Base-by-base conservation (phyloP, 1,140 invertebrate genomes). In the Tachypleus tridentatus region DNA sequence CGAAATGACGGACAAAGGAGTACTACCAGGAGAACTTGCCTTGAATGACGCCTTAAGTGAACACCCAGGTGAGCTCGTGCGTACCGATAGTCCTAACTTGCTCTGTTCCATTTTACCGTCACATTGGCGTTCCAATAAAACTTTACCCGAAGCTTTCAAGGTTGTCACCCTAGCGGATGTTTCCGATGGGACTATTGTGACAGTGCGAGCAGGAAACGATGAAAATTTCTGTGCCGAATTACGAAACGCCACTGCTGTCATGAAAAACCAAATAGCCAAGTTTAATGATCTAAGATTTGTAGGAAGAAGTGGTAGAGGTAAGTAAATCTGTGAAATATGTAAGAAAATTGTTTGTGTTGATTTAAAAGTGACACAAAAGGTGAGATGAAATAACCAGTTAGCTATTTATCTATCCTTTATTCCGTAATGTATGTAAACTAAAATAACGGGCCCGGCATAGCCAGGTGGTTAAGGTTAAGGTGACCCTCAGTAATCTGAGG, bases 281-380 rank as follows among this genome's bases (percentile, higher is more conserved):
- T 98, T 97, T 76, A 97, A 95, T 75, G 95, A 98, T 79, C 80
- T 98, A 29, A 82, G 95, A 76, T 98, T 98, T 78, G 93, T 98
- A 68, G 96, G 96, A n/a, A 83, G 94, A 73, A 96, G 92, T 76
- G 96, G 96, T 9, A 82, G 96, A 85, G 96, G 96, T 96, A 74
- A 88, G 87, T 29, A 29, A 29, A 29, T 29, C 29, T 29, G 29
- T 29, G 29, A 29, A 29, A 29, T 29, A 29, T 29, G 29, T 29
- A 29, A 29, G 29, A 29, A 29, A 29, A 29, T 29, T 29, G 29
- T 29, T 29, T 29, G 29, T 29, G 2, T 29, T 2, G 29, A 29
- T 29, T 29, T 2, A 29, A 29, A 29, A 29, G 29, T 29, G 29
- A 29, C 29, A 29, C 2, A 2, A 29, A 29, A 29, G 29, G 29